phyloP scores from a whole-genome alignment of 2,113 vertebrate species.

The Pholis gunnellus region DNA sequence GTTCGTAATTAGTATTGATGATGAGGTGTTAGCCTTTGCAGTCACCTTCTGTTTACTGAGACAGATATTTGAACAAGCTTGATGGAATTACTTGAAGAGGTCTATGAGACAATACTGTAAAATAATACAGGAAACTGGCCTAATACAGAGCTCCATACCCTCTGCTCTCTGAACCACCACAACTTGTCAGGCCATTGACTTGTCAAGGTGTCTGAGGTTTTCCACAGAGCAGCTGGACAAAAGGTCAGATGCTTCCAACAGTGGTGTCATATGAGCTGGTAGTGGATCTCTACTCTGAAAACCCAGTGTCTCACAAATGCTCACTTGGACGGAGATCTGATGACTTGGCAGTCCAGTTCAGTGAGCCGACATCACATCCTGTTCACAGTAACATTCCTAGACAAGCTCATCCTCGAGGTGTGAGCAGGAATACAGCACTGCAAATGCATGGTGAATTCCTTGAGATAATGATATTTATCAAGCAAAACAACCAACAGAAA shows the following conservation, averaged over 20 bases:
- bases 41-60: slow-evolving; percentile 56
- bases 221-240: neutral
- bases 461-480: slow-evolving; percentile 9
- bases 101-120: neutral
- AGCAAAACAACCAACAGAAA: neutral
- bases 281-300: slow-evolving; percentile 17
- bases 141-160: neutral
- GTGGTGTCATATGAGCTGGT: neutral
- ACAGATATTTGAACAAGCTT: slow-evolving; percentile 31
- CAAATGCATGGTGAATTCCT: neutral
- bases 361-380: slow-evolving; percentile 6
- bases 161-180: neutral
- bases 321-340: slow-evolving; percentile 32
- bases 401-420: neutral
- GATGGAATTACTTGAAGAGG: slow-evolving; percentile 30
- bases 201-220: slow-evolving; percentile 10
- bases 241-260: slow-evolving; percentile 19
- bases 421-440: neutral
- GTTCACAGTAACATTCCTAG: slow-evolving; percentile 1
- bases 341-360: slow-evolving; percentile 15
- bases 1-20: slow-evolving; percentile 61
- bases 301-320: slow-evolving; percentile 13
- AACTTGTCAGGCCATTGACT: slow-evolving; percentile 16
- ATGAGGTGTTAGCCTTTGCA: slow-evolving; percentile 48
- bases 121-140: neutral